These are phyloP conservation scores for Oryzias curvinotus DNA, from an alignment of 2,113 vertebrate genomes.

Conservation along the genomic window DNA sequence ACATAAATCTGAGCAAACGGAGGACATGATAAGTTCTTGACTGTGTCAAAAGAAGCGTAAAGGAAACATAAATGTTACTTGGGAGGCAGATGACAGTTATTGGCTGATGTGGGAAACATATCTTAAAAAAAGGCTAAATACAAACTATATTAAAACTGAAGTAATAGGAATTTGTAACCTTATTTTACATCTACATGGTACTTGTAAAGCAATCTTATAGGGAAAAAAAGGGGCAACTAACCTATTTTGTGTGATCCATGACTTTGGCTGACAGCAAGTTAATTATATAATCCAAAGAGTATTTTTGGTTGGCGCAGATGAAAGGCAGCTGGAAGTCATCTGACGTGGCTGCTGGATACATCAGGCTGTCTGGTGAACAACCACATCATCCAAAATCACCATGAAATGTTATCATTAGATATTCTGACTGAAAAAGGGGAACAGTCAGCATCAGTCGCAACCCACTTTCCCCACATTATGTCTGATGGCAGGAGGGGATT, in stretches of 20 bases:
- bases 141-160: too few relatives aligned
- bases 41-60: too few relatives aligned
- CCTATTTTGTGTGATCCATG: neutral
- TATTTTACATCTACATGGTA: too few relatives aligned
- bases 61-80: too few relatives aligned
- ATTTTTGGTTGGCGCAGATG: neutral
- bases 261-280: neutral
- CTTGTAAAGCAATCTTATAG: too few relatives aligned
- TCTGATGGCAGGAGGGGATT: neutral
- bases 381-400: neutral
- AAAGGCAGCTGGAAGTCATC: neutral
- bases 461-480: neutral
- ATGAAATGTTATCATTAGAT: neutral
- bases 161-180: too few relatives aligned
- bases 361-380: neutral
- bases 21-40: too few relatives aligned
- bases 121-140: too few relatives aligned
- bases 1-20: too few relatives aligned
- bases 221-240: too few relatives aligned
- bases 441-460: neutral
- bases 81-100: too few relatives aligned
- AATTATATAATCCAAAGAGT: neutral
- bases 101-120: too few relatives aligned
- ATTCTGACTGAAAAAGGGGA: neutral
- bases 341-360: neutral